Percentiles rank a stretch among this genome's conserved stretches.
phyloP scores from a whole-genome alignment of 1,140 invertebrate genomes.

The Drosophila jambulina region DNA sequence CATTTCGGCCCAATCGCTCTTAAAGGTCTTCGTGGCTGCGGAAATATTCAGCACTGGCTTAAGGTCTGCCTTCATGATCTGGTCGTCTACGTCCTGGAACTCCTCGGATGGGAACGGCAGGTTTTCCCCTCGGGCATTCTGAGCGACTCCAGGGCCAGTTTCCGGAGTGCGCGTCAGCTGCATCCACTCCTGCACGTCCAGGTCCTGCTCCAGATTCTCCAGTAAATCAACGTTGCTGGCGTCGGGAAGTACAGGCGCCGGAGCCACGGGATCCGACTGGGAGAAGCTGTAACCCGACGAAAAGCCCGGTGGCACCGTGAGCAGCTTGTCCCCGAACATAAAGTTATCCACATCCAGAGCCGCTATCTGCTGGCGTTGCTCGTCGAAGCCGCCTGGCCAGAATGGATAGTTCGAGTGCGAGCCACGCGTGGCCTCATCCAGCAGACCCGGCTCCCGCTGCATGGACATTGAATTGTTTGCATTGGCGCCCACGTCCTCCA shows the following conservation, averaged over 20 bases:
- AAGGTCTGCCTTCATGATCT: slow-evolving; percentile 78
- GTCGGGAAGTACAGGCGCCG: not conserved
- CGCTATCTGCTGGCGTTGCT: slow-evolving; percentile 85
- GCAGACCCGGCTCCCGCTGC: slow-evolving; percentile 87
- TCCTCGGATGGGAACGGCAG: slow-evolving; percentile 44
- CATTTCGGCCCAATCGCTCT: slow-evolving; percentile 93
- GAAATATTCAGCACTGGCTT: slow-evolving; percentile 87
- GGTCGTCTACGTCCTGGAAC: slow-evolving; percentile 75
- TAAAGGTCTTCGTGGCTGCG: slow-evolving; percentile 81
- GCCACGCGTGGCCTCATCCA: slow-evolving; percentile 87
- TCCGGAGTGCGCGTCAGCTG: slow-evolving; percentile 59
- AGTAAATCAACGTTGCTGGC: slow-evolving; percentile 68
- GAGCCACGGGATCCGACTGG: not conserved
- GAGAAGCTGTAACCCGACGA: slow-evolving; percentile 86
- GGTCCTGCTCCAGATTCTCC: slow-evolving; percentile 71
- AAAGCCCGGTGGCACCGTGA: slow-evolving; percentile 89
- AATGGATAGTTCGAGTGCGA: slow-evolving; percentile 91
- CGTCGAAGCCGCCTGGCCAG: slow-evolving; percentile 91
- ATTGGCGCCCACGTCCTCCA: slow-evolving; percentile 88
- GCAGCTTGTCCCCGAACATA: slow-evolving; percentile 87
- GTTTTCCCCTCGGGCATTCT: not conserved
- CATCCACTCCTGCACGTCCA: slow-evolving; percentile 80
- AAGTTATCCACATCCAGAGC: slow-evolving; percentile 70
- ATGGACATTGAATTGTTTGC: slow-evolving; percentile 92
- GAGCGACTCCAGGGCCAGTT: not conserved